Conservation (phyloP, 2,113 vertebrate genomes). For the Thymallus thymallus region DNA sequence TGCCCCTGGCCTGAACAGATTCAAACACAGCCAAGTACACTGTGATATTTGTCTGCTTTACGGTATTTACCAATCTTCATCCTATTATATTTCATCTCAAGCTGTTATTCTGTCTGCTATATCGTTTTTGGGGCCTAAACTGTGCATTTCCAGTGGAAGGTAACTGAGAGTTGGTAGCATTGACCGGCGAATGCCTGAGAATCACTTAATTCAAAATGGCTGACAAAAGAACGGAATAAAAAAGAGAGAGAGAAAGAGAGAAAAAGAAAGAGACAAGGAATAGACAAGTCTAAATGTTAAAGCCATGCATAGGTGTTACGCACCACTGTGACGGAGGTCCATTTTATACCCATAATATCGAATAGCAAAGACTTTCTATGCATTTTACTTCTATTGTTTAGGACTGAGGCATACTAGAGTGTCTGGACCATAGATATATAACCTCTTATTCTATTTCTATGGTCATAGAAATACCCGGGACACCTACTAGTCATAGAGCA, state of each 20-base stretch:
- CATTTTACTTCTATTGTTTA: conserved; percentile 38
- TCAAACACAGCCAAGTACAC: conserved; percentile 17
- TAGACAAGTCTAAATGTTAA: too few species aligned
- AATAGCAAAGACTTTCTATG: conserved; percentile 28
- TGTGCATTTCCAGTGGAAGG: too few species aligned
- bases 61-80: conserved; percentile 30
- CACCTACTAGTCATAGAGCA: conserved; percentile 47
- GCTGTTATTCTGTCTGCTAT: too few species aligned
- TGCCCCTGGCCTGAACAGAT: background rate
- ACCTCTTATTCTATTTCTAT: too few species aligned
- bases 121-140: too few species aligned
- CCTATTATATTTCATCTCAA: background rate
- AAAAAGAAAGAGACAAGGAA: too few species aligned
- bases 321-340: conserved; percentile 34
- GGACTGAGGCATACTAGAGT: conserved; percentile 44
- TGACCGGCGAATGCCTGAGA: too few species aligned
- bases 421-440: conserved; percentile 8
- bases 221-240: too few species aligned
- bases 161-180: too few species aligned
- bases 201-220: too few species aligned
- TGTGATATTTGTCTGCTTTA: background rate
- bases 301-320: conserved; percentile 33
- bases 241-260: too few species aligned
- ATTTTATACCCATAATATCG: conserved; percentile 41
- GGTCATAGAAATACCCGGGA: conserved; percentile 28